phyloP scores from a whole-genome alignment of 2,113 vertebrate species.

The Thinocorus orbignyianus region DNA sequence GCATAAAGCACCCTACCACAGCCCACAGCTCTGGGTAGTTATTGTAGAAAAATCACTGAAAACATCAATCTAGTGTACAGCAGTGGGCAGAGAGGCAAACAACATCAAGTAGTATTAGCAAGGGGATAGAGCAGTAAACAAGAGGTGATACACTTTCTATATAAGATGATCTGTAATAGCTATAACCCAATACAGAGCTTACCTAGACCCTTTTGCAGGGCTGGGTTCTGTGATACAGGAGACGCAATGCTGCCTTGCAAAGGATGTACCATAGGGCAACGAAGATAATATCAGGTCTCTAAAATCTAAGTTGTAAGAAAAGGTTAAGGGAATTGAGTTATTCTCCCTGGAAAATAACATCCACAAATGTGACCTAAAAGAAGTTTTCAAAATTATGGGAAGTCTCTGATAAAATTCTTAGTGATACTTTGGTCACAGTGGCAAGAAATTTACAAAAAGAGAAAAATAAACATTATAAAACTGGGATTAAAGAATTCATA shows the following conservation, averaged over 20 bases:
- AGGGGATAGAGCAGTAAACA: not conserved
- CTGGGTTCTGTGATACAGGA: not conserved
- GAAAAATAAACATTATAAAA: not conserved
- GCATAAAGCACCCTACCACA: not conserved
- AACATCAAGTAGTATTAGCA: not conserved
- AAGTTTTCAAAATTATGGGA: constrained; percentile 16
- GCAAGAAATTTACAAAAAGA: not conserved
- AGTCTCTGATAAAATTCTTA: not conserved
- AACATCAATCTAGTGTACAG: not conserved
- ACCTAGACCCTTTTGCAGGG: not conserved
- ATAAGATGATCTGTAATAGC: not conserved
- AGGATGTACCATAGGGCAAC: not conserved
- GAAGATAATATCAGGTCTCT: not conserved
- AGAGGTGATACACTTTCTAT: not conserved
- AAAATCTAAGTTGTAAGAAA: constrained; percentile 3
- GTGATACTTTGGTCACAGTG: not conserved
- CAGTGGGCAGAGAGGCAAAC: not conserved
- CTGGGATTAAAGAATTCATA: not conserved
- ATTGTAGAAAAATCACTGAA: constrained; percentile 26
- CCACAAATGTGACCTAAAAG: not conserved
- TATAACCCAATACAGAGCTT: not conserved
- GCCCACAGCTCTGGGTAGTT: not conserved
- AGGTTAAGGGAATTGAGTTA: not conserved
- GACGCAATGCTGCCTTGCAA: not conserved
- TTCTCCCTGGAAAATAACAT: constrained; percentile 12